phyloP scores from a whole-genome alignment of 2,888 invertebrate genomes.

The Cephus pygmeus region DNA sequence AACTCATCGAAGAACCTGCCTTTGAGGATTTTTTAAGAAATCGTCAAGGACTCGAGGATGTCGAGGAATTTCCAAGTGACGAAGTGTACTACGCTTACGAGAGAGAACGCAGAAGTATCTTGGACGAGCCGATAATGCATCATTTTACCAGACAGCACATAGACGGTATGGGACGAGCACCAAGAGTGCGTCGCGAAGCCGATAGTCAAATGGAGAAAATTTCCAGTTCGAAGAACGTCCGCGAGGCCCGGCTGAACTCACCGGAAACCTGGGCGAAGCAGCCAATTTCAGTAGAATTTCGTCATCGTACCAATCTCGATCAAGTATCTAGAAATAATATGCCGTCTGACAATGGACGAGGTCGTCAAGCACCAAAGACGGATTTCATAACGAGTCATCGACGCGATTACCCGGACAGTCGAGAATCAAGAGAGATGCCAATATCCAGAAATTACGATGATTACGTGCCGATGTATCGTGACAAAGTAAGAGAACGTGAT shows the following conservation, averaged over 20 bases:
- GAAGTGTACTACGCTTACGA: conserved; percentile 6
- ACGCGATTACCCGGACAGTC: conserved; percentile 40
- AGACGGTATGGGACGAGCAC: conserved; percentile 11
- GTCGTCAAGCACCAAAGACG: conserved; percentile 47
- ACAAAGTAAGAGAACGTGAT: conserved; percentile 36
- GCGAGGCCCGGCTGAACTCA: conserved; percentile 49
- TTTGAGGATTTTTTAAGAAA: conserved; percentile 25
- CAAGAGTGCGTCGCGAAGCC: conserved; percentile 28
- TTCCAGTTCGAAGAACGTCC: conserved; percentile 43
- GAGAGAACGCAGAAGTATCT: conserved; percentile 7
- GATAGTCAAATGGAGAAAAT: conserved; percentile 52
- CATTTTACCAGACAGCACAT: conserved; percentile 10
- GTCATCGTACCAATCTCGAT: conserved; percentile 45
- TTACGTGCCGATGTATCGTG: conserved; percentile 40
- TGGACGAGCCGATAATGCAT: conserved; percentile 10
- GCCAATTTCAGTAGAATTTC: conserved; percentile 55
- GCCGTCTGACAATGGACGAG: conserved; percentile 20
- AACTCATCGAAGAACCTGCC: conserved; percentile 26
- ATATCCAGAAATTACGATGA: conserved; percentile 45
- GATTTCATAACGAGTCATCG: conserved; percentile 59
- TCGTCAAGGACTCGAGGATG: conserved; percentile 22
- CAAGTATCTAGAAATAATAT: conserved; percentile 24
- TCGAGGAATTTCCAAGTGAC: conserved; percentile 29
- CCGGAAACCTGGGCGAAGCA: conserved; percentile 58
- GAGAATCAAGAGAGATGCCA: conserved; percentile 54